Percentiles rank a stretch among this genome's conserved stretches.
These are phyloP conservation scores for Cardiocondyla obscurior DNA, from an alignment of 1,140 invertebrate genomes.

Conservation along the genomic window DNA sequence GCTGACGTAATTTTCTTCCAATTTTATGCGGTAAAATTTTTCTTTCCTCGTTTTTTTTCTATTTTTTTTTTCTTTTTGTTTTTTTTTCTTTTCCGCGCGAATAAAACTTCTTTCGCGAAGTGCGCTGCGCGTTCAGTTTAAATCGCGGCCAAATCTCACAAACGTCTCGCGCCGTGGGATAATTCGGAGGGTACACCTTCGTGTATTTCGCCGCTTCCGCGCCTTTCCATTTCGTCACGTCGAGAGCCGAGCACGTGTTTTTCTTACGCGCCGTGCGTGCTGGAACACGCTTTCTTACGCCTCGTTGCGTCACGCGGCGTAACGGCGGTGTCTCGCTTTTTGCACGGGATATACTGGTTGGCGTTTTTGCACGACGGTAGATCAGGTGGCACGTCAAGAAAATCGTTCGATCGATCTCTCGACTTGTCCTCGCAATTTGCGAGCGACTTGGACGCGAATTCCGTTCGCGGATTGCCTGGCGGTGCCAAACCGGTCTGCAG, in stretches of 20 bases:
- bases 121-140: not conserved
- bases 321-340: conserved; percentile 13
- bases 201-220: not conserved
- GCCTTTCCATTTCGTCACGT: conserved; percentile 43
- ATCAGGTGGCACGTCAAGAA: conserved; percentile 4
- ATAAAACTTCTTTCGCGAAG: not conserved
- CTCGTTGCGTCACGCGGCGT: conserved; percentile 26
- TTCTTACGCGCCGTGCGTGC: conserved; percentile 16
- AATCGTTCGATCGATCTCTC: not conserved
- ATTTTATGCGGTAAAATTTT: too few relatives aligned
- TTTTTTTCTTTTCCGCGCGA: too few relatives aligned
- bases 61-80: too few relatives aligned
- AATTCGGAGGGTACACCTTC: not conserved
- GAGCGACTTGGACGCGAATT: not conserved
- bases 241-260: conserved; percentile 17
- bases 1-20: not conserved
- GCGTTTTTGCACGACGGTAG: not conserved
- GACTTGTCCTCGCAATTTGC: not conserved
- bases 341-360: not conserved
- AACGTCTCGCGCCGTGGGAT: not conserved
- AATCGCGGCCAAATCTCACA: not conserved
- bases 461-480: not conserved
- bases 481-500: not conserved
- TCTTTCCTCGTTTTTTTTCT: not conserved
- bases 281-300: conserved; percentile 6